Evolutionary conservation across 1,140 invertebrate species (phyloP), one percentile per base, ranked within the genome.

Genomic region (Papilio xuthus): DNA sequence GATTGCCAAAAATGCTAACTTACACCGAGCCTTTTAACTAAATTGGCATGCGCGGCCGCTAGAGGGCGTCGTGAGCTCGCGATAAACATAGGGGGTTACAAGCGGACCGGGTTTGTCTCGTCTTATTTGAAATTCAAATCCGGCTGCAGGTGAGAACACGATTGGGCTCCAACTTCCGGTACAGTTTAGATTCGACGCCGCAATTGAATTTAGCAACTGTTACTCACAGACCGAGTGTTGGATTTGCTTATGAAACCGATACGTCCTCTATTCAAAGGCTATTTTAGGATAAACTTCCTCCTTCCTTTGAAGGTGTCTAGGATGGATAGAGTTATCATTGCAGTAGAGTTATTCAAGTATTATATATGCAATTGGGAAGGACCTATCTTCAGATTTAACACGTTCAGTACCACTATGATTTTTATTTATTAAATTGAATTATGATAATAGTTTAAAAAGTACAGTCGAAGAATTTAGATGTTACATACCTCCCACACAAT

Each of bases 71-170:
- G 77, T 82, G 84, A 90, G 85, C 87, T 87, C 88, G 88, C 82
- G 80, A 88, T 88, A 91, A 90, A 89, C 85, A 86, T 83, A 80
- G 79, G 80, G 81, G 83, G 82, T 81, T 86, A 86, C 85, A 86
- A 82, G 77, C 78, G 75, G 84, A 84, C 85, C 81, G 82, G 86
- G 85, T 88, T 90, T 88, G 86, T 91, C 85, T 88, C 83, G 81
- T 85, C 86, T 82, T 83, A 92, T 93, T 90, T 92, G 90, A 93
- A 92, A 89, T 93, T 92, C 90, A 93, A 90, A 93, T 91, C 78
- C 79, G 79, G 79, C 70, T 87, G 85, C 86, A 91, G 89, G 89
- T 91, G 90, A 85, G 84, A 86, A 89, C 84, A 81, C 84, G 83
- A 89, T 90, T 87, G 86, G 87, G 81, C 78, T 75, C 80, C 85